phyloP scores from a whole-genome alignment of 2,888 invertebrate genomes.

The Griposia aprilina region DNA sequence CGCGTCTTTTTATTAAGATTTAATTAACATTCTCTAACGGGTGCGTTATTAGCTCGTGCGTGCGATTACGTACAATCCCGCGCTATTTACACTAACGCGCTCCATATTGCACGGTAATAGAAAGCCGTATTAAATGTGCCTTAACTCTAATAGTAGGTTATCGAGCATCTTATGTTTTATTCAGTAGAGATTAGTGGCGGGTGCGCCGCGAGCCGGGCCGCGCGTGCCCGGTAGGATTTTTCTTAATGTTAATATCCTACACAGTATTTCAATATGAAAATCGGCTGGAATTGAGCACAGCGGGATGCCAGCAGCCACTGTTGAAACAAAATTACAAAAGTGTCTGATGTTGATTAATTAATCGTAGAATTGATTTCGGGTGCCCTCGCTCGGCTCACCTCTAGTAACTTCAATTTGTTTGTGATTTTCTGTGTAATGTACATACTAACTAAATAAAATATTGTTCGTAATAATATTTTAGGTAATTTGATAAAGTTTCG shows the following conservation, averaged over 20 bases:
- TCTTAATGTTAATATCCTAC: conserved; percentile 80
- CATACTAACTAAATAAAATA: conserved; percentile 53
- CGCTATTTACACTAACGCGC: conserved; percentile 64
- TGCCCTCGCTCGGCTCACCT: conserved; percentile 62
- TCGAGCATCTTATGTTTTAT: conserved; percentile 89
- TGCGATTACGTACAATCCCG: conserved; percentile 76
- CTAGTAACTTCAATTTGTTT: conserved; percentile 65
- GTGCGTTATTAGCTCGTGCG: conserved; percentile 79
- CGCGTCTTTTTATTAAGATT: conserved; percentile 84
- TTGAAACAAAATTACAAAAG: conserved; percentile 76
- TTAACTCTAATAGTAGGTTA: conserved; percentile 87
- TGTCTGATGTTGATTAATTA: conserved; percentile 79
- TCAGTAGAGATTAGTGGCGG: conserved; percentile 86
- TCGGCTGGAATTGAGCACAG: conserved; percentile 67
- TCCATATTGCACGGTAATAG: conserved; percentile 82
- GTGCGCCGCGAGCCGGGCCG: conserved; percentile 74
- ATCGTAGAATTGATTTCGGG: conserved; percentile 75
- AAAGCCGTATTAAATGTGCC: conserved; percentile 85
- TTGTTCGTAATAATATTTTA: conserved; percentile 57
- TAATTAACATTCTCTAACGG: conserved; percentile 82
- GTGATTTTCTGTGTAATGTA: conserved; percentile 52
- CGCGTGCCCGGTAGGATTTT: conserved; percentile 81
- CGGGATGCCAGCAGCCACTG: conserved; percentile 62
- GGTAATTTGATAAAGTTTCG: conserved; percentile 54
- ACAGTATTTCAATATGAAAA: conserved; percentile 77